Evolutionary conservation across 2,113 vertebrate species (phyloP).

Genomic region (Mustelus asterias): DNA sequence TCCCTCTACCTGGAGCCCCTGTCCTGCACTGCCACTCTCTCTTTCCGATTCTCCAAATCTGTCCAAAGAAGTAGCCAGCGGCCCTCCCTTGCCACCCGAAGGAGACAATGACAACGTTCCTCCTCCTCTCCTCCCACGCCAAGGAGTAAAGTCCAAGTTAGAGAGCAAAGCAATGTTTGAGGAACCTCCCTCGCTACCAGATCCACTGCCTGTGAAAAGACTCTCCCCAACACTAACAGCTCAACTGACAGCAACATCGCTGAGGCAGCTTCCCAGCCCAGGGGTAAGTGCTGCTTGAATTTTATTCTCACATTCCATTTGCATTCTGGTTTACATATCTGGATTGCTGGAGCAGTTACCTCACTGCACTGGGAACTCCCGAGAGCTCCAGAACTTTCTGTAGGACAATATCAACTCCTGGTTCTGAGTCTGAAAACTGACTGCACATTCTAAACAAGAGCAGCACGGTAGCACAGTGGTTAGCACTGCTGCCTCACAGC

Average conservation of each 20-base stretch:
- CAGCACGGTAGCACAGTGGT: no score
- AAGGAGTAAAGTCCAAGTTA: constrained; percentile 28
- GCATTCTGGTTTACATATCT: not conserved
- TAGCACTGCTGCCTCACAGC: no score
- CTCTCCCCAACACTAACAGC: constrained; percentile 51
- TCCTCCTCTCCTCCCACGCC: constrained; percentile 45
- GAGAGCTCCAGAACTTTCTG: not conserved
- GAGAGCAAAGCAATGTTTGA: not conserved
- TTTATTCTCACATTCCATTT: not conserved
- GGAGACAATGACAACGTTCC: not conserved
- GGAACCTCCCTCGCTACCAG: not conserved
- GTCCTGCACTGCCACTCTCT: not conserved
- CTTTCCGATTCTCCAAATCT: not conserved
- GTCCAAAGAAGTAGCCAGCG: not conserved
- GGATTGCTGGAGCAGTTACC: not conserved
- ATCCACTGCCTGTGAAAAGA: not conserved
- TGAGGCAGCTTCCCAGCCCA: not conserved
- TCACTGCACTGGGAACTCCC: not conserved
- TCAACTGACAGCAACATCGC: constrained; percentile 15
- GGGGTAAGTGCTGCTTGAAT: not conserved
- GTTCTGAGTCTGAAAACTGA: not conserved
- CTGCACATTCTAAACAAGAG: not conserved
- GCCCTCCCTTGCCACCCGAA: not conserved
- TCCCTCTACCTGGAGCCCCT: not conserved
- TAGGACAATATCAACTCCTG: not conserved